Evolutionary conservation across 2,888 invertebrate genomes (phyloP).

Genomic region (Dynastes maya): DNA sequence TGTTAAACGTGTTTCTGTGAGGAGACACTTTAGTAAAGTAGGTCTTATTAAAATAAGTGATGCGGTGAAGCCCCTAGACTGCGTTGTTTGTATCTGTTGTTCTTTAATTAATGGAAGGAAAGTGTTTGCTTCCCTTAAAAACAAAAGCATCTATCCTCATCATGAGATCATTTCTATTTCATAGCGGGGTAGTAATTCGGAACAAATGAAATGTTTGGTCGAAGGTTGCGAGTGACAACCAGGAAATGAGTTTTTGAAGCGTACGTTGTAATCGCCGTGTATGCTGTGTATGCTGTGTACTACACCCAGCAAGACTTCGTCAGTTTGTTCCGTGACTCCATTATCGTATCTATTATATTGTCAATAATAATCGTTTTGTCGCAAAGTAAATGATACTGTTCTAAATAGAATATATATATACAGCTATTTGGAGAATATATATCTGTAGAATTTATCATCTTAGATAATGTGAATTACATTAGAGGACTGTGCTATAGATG

Average conservation of each 20-base stretch:
- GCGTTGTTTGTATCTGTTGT: not conserved
- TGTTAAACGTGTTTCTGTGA: too few relatives aligned
- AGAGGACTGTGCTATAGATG: too few relatives aligned
- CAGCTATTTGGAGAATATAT: too few relatives aligned
- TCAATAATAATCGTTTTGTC: not conserved
- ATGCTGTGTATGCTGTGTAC: constrained; percentile 42
- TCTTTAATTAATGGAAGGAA: constrained; percentile 1
- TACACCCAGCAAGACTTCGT: constrained; percentile 35
- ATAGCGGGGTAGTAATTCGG: constrained; percentile 58
- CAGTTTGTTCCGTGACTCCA: not conserved
- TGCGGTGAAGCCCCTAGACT: too few relatives aligned
- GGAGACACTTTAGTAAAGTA: too few relatives aligned
- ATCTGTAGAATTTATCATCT: too few relatives aligned
- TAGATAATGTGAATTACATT: too few relatives aligned
- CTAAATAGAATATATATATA: too few relatives aligned
- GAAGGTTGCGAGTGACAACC: constrained; percentile 65
- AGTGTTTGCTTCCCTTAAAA: constrained; percentile 48
- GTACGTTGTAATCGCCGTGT: constrained; percentile 52
- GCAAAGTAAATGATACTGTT: too few relatives aligned
- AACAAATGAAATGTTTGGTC: constrained; percentile 63
- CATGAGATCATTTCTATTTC: constrained; percentile 58
- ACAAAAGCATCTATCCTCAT: constrained; percentile 62
- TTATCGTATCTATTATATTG: constrained; percentile 13
- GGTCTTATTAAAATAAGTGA: too few relatives aligned
- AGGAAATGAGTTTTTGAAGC: constrained; percentile 66